Percentiles rank a stretch among this genome's conserved stretches.
phyloP scores from a whole-genome alignment of 2,888 invertebrate genomes.

The Archaeoteleia sp. region DNA sequence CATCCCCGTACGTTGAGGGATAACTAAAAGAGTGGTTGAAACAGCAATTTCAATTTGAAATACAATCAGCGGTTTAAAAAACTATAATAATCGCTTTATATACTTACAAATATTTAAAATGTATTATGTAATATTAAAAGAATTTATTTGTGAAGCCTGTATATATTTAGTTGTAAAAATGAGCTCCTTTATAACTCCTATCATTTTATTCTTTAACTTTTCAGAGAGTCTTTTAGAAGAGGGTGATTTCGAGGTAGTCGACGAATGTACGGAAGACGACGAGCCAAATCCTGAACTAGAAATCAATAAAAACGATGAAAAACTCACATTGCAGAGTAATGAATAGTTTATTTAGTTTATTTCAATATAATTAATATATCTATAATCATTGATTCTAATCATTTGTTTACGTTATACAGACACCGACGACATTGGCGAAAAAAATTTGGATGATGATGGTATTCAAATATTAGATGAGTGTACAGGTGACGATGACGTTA shows the following conservation, averaged over 20 bases:
- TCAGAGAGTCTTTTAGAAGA: slow-evolving; percentile 64
- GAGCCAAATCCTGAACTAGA: slow-evolving; percentile 32
- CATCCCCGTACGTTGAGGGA: too few relatives aligned
- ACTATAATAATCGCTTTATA: too few relatives aligned
- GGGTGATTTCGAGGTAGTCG: slow-evolving; percentile 66
- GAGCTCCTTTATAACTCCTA: too few relatives aligned
- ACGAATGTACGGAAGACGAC: slow-evolving; percentile 63
- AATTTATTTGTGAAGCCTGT: too few relatives aligned
- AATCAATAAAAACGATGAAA: slow-evolving; percentile 6
- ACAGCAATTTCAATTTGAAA: too few relatives aligned
- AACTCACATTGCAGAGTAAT: too few relatives aligned
- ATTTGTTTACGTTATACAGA: slow-evolving; percentile 3
- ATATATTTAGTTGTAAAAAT: too few relatives aligned
- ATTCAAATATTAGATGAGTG: slow-evolving; percentile 43
- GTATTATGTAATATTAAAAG: too few relatives aligned
- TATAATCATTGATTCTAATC: slow-evolving; percentile 1
- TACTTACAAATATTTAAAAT: too few relatives aligned
- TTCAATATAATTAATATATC: slow-evolving; percentile 6
- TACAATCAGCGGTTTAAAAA: too few relatives aligned
- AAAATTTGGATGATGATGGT: slow-evolving; percentile 6
- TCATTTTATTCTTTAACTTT: slow-evolving; percentile 18
- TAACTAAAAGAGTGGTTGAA: too few relatives aligned
- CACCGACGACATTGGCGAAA: neutral
- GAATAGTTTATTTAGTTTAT: too few relatives aligned
- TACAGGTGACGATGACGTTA: slow-evolving; percentile 42